Conservation (phyloP, 2,797 vertebrate genomes). For the Hippoglossus hippoglossus region DNA sequence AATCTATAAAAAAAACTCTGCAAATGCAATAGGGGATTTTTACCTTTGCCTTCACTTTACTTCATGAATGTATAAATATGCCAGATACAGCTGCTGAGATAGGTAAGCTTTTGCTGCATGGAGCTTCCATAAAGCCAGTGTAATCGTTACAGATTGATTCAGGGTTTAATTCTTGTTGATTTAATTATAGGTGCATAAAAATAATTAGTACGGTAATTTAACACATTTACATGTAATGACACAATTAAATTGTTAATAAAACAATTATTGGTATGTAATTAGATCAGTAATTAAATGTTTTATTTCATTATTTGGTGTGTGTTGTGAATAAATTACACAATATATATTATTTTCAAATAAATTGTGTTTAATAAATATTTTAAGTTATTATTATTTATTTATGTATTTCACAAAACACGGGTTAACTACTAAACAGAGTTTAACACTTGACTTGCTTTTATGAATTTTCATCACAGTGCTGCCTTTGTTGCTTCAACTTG, state of each 20-base stretch:
- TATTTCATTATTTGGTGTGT: constrained; percentile 3
- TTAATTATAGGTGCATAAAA: constrained; percentile 39
- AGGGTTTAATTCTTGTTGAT: constrained; percentile 41
- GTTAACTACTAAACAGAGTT: neutral
- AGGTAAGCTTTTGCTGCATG: neutral
- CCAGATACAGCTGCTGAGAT: neutral
- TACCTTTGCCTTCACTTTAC: neutral
- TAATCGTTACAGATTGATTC: constrained; percentile 26
- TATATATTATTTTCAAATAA: neutral
- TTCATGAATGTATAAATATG: neutral
- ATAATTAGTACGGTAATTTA: constrained; percentile 34
- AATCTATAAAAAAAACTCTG: no score
- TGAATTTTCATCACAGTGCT: neutral
- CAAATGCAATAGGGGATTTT: no score
- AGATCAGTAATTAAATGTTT: constrained; percentile 1
- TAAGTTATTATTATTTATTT: neutral
- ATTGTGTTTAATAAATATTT: neutral
- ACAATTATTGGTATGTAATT: constrained; percentile 39
- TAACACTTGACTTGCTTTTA: no score
- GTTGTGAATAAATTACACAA: no score
- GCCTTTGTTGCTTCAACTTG: neutral
- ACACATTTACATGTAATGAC: constrained; percentile 32
- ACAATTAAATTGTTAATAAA: constrained; percentile 42
- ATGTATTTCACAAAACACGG: neutral
- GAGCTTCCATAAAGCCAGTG: neutral